These are phyloP conservation scores for Sciurus niger DNA, from an alignment of 2,113 vertebrate species.

Conservation along the genomic window DNA sequence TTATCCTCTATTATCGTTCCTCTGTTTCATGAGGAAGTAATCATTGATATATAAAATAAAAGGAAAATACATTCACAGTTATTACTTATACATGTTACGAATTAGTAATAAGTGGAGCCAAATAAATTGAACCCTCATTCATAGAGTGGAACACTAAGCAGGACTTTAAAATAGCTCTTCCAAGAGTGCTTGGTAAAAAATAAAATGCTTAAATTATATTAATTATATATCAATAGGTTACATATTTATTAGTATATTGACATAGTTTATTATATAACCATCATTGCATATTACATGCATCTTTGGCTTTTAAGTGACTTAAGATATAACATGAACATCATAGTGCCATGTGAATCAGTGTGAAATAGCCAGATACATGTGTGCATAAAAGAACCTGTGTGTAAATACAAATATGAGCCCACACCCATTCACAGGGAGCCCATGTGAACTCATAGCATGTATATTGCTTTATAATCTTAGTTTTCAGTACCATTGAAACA, in stretches of 20 bases:
- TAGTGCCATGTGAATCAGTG: neutral
- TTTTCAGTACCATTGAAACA: neutral
- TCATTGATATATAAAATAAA: neutral
- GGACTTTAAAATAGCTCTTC: neutral
- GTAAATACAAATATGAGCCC: neutral
- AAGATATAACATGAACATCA: neutral
- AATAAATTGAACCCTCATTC: neutral
- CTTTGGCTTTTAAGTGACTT: neutral
- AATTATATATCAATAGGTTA: neutral
- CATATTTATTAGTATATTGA: neutral
- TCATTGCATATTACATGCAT: neutral
- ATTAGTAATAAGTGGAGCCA: neutral
- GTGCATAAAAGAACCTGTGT: neutral
- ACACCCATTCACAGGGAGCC: neutral
- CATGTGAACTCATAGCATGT: neutral
- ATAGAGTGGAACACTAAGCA: neutral
- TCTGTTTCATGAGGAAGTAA: neutral
- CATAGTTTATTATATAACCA: neutral
- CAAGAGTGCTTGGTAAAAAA: neutral
- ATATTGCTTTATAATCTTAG: neutral
- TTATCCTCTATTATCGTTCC: neutral
- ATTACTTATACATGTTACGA: neutral
- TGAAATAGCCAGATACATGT: neutral
- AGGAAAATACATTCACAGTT: neutral
- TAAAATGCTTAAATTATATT: neutral